phyloP scores from a whole-genome alignment of 2,888 invertebrate genomes.

The Synanthedon vespiformis region DNA sequence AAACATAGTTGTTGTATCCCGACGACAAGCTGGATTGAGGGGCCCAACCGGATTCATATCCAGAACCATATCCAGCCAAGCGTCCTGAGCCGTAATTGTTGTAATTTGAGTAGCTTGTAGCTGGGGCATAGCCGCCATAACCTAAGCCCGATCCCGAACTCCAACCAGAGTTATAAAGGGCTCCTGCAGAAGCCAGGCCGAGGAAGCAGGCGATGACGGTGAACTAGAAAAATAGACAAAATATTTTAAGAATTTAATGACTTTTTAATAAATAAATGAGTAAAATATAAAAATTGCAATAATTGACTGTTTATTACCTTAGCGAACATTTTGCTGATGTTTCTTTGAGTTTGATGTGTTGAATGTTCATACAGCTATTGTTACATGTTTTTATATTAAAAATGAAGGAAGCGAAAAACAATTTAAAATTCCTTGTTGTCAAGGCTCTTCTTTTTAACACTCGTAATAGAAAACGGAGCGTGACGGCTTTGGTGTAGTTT shows the following conservation, averaged over 20 bases:
- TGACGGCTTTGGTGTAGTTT: slow-evolving; percentile 24
- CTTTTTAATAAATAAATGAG: neutral
- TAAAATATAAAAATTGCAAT: neutral
- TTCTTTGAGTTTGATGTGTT: slow-evolving; percentile 32
- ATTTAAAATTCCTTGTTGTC: slow-evolving; percentile 22
- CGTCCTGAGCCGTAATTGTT: neutral
- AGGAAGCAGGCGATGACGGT: slow-evolving; percentile 28
- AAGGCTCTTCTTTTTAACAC: slow-evolving; percentile 26
- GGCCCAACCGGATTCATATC: neutral
- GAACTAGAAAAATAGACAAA: slow-evolving; percentile 16
- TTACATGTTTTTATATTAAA: slow-evolving; percentile 42
- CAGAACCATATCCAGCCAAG: neutral
- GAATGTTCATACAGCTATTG: slow-evolving; percentile 34
- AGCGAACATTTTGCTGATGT: slow-evolving; percentile 36
- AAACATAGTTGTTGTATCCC: neutral
- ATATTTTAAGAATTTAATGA: neutral
- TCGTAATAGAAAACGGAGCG: slow-evolving; percentile 34
- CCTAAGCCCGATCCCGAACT: slow-evolving; percentile 5
- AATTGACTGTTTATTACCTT: slow-evolving; percentile 26
- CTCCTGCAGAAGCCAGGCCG: slow-evolving; percentile 30
- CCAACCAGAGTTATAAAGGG: slow-evolving; percentile 10
- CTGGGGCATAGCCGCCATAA: neutral
- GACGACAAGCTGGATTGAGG: neutral
- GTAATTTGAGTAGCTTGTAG: neutral
- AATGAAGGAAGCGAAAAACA: slow-evolving; percentile 29